These are phyloP conservation scores for Labeo catla DNA, from an alignment of 2,113 vertebrate species.

Conservation along the genomic window DNA sequence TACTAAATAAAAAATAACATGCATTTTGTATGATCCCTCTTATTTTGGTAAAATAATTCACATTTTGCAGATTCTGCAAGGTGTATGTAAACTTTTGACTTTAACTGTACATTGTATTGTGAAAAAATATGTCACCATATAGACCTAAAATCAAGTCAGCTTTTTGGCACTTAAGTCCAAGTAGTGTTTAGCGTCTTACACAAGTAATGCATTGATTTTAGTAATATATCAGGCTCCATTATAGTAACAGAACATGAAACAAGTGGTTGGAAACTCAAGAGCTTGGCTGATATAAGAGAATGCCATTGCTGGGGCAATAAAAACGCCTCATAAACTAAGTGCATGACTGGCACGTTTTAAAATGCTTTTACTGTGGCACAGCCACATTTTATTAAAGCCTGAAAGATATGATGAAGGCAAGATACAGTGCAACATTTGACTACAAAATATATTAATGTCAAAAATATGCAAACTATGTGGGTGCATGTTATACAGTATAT, in stretches of 20 bases:
- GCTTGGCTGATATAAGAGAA: neutral
- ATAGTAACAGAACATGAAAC: neutral
- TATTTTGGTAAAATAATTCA: too few species aligned
- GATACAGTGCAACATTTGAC: neutral
- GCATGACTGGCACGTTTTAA: conserved; percentile 4
- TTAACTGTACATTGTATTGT: too few species aligned
- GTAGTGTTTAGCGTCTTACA: neutral
- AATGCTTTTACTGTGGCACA: neutral
- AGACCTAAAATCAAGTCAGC: neutral
- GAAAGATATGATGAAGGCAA: neutral
- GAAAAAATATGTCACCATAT: too few species aligned
- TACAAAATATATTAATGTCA: neutral
- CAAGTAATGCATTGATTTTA: neutral
- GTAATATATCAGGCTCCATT: neutral
- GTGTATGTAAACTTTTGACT: too few species aligned
- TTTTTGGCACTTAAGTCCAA: neutral
- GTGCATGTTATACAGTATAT: neutral
- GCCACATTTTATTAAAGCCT: neutral
- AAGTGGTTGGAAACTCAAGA: neutral
- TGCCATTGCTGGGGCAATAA: neutral
- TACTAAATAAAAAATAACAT: too few species aligned
- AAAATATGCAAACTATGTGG: neutral
- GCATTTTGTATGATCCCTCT: too few species aligned
- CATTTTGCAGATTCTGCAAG: too few species aligned
- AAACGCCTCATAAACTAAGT: neutral